Evolutionary conservation across 2,888 invertebrate genomes (phyloP), one percentile per base, ranked within the genome.

Genomic region (Pecten maximus): DNA sequence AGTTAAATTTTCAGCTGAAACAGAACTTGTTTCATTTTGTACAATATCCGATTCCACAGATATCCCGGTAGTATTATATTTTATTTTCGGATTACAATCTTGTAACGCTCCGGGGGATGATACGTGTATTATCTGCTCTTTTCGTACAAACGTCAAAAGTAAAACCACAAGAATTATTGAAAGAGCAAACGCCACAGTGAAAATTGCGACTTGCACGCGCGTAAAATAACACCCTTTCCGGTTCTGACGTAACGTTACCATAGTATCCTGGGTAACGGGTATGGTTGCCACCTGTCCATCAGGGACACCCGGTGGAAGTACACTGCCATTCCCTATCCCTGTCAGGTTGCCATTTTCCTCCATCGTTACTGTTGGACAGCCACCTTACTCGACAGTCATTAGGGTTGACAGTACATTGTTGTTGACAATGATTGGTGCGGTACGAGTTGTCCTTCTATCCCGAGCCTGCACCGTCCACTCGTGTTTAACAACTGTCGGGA

Each of bases 151-250:
- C 8, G 90, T 91, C 39, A 94, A 92, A 16, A 94, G 87, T 2
- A 94, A 90, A 12, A 94, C 93, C 0, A 94, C 93, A 19, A 93
- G 89, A 28, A 93, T 91, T 40, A 94, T 89, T 8, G 93, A 91
- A 28, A 94, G 90, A 15, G 94, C 35, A 88, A 93, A 92, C 2
- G 93, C 93, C 1, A 93, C 90, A 48, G 92, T 91, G 28, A 94
- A 92, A 50, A 93, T 88, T 0, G 91, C 91, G 3, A 94, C 92
- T 88, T 95, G 94, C 60, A 94, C 88, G 74, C 94, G 88, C 16
- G 93, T 92, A 28, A 94, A 92, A 87, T 94, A 94, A 88, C 94
- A 94, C 16, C 94, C 94, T 39, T 92, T 93, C 10, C 89, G 89
- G 10, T 91, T 90, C 10, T 92, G 90, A 10, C 90, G 86, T 60